Percentiles rank a stretch among this genome's conserved stretches.
These are phyloP conservation scores for Argyrosomus japonicus DNA, from an alignment of 2,113 vertebrate genomes.

Conservation along the genomic window DNA sequence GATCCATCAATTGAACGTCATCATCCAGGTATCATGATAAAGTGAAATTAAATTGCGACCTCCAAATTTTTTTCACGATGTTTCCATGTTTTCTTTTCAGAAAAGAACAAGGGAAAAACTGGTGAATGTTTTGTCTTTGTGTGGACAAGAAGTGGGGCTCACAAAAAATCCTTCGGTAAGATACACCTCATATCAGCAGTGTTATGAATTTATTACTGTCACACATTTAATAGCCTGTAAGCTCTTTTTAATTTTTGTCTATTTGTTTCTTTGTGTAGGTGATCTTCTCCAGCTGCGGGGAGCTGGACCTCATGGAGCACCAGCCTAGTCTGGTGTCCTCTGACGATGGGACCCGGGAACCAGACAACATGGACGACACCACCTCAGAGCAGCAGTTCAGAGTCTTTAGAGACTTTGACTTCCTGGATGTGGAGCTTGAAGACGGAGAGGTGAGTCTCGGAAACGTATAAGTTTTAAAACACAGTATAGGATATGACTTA, in stretches of 20 bases:
- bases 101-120: conserved; percentile 97
- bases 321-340: conserved; percentile 94
- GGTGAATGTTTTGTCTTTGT: conserved; percentile 95
- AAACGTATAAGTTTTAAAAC: neutral
- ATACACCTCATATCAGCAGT: conserved; percentile 7
- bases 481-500: neutral
- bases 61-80: neutral
- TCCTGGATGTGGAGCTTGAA: conserved; percentile 98
- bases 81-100: conserved; percentile 77
- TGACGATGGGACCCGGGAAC: conserved; percentile 92
- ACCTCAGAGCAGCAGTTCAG: conserved; percentile 98
- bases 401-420: conserved; percentile 98
- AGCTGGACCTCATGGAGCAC: conserved; percentile 95
- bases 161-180: conserved; percentile 98
- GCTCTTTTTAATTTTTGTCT: neutral
- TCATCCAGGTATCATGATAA: neutral
- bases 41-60: neutral
- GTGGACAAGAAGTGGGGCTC: conserved; percentile 96
- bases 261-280: conserved; percentile 82
- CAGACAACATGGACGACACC: conserved; percentile 94
- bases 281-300: conserved; percentile 98
- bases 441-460: conserved; percentile 92
- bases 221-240: neutral
- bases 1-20: neutral
- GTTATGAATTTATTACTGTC: neutral